These are phyloP conservation scores for Stenotaenia linearis DNA, from an alignment of 2,888 invertebrate genomes.

Conservation along the genomic window DNA sequence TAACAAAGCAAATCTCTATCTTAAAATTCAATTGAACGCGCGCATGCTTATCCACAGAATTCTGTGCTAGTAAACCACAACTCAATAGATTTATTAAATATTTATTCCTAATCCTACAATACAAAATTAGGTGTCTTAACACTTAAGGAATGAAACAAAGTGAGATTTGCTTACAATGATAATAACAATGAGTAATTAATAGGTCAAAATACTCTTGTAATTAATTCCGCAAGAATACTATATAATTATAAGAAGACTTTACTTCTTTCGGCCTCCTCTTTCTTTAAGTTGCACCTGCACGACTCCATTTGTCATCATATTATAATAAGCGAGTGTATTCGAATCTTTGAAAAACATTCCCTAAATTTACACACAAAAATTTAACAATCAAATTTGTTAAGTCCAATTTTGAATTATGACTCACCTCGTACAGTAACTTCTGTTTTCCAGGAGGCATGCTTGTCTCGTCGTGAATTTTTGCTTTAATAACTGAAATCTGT, in stretches of 20 bases:
- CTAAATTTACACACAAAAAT: slow-evolving; percentile 53
- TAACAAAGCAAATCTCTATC: too few relatives aligned
- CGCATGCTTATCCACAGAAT: too few relatives aligned
- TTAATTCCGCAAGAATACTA: too few relatives aligned
- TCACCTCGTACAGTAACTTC: slow-evolving; percentile 84
- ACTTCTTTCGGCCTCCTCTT: slow-evolving; percentile 95
- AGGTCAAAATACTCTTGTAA: too few relatives aligned
- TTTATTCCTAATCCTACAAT: too few relatives aligned
- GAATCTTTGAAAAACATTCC: slow-evolving; percentile 98
- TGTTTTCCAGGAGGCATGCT: slow-evolving; percentile 96
- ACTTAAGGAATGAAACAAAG: too few relatives aligned
- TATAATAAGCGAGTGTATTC: slow-evolving; percentile 91
- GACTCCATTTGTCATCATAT: slow-evolving; percentile 74
- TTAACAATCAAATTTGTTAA: background rate
- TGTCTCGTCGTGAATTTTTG: slow-evolving; percentile 74
- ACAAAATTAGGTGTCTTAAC: too few relatives aligned
- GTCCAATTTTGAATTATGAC: slow-evolving; percentile 29
- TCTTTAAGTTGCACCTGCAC: slow-evolving; percentile 91
- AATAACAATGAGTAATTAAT: too few relatives aligned
- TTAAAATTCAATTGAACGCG: too few relatives aligned
- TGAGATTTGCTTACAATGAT: too few relatives aligned
- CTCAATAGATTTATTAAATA: too few relatives aligned
- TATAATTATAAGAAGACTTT: slow-evolving; percentile 47
- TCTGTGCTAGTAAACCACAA: too few relatives aligned
- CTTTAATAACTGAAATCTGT: slow-evolving; percentile 71